phyloP scores from a whole-genome alignment of 2,888 invertebrate species.

The Marasmarcha lunaedactyla region DNA sequence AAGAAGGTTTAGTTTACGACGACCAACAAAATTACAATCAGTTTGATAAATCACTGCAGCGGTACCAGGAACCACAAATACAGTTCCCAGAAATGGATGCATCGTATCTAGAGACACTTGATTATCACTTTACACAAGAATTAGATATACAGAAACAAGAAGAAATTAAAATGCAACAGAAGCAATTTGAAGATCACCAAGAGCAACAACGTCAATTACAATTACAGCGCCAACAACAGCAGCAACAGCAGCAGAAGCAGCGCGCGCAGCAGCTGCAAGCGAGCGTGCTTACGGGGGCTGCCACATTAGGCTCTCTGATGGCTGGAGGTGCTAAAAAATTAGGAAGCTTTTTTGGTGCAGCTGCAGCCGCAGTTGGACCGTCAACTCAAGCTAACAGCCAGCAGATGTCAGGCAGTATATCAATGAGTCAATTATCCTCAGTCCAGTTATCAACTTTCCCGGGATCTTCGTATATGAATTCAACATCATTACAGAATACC shows the following conservation, averaged over 20 bases:
- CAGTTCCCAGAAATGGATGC: slow-evolving; percentile 23
- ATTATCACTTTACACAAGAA: slow-evolving; percentile 22
- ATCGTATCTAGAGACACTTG: slow-evolving; percentile 22
- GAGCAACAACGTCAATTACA: slow-evolving; percentile 29
- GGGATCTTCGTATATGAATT: neutral
- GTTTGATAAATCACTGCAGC: slow-evolving; percentile 20
- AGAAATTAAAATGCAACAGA: slow-evolving; percentile 20
- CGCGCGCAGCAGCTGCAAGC: slow-evolving; percentile 53
- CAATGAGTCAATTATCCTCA: slow-evolving; percentile 31
- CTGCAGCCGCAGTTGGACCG: slow-evolving; percentile 53
- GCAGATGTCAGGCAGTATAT: slow-evolving; percentile 23
- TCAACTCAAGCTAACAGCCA: slow-evolving; percentile 40
- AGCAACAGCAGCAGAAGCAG: slow-evolving; percentile 43
- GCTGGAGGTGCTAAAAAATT: slow-evolving; percentile 63
- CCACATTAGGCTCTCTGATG: slow-evolving; percentile 60
- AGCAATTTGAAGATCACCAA: slow-evolving; percentile 23
- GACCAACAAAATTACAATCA: slow-evolving; percentile 19
- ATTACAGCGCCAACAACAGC: slow-evolving; percentile 34
- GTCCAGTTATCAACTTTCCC: slow-evolving; percentile 9
- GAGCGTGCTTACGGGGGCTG: slow-evolving; percentile 53
- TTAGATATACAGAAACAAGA: slow-evolving; percentile 25
- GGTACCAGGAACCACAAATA: slow-evolving; percentile 25
- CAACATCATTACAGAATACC: no score
- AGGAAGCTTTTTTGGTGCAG: slow-evolving; percentile 61
- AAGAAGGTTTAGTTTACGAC: slow-evolving; percentile 19